phyloP scores from a whole-genome alignment of 1,140 invertebrate species.

The Brachionus angularis region DNA sequence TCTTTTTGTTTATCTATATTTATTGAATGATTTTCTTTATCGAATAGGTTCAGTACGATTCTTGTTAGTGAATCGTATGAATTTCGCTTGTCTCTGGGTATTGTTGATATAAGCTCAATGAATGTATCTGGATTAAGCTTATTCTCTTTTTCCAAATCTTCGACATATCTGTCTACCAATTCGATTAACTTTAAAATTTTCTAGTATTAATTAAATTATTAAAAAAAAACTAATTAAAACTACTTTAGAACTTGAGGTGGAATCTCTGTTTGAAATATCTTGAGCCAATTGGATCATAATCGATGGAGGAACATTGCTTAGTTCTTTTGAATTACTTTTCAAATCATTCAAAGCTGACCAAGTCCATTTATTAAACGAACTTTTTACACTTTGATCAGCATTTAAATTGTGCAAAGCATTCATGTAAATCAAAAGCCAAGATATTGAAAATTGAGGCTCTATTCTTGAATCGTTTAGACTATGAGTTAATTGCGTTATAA shows the following conservation, averaged over 20 bases:
- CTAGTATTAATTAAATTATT: neutral
- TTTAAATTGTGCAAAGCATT: slow-evolving; percentile 29
- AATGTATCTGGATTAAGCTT: slow-evolving; percentile 52
- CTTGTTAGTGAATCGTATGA: slow-evolving; percentile 51
- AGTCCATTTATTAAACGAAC: slow-evolving; percentile 28
- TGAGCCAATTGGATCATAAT: slow-evolving; percentile 8
- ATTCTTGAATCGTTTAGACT: slow-evolving; percentile 26
- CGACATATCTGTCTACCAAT: slow-evolving; percentile 7
- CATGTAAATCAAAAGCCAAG: slow-evolving; percentile 35
- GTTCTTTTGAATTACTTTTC: neutral
- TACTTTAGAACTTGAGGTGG: neutral
- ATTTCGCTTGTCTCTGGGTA: slow-evolving; percentile 49
- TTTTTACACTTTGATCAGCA: neutral
- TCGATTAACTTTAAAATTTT: slow-evolving; percentile 14
- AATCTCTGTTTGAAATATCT: slow-evolving; percentile 2
- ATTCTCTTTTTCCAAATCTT: slow-evolving; percentile 42
- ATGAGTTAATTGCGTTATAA: neutral
- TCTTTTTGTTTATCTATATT: slow-evolving; percentile 48
- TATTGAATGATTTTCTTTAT: slow-evolving; percentile 48
- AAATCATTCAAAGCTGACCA: slow-evolving; percentile 22
- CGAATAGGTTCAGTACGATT: slow-evolving; percentile 50
- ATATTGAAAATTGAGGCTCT: slow-evolving; percentile 37
- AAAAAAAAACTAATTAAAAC: neutral
- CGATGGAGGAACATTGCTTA: slow-evolving; percentile 7
- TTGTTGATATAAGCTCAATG: slow-evolving; percentile 49